Base-by-base conservation (phyloP, 2,888 invertebrate genomes). In the Linnaemya tessellans region DNA sequence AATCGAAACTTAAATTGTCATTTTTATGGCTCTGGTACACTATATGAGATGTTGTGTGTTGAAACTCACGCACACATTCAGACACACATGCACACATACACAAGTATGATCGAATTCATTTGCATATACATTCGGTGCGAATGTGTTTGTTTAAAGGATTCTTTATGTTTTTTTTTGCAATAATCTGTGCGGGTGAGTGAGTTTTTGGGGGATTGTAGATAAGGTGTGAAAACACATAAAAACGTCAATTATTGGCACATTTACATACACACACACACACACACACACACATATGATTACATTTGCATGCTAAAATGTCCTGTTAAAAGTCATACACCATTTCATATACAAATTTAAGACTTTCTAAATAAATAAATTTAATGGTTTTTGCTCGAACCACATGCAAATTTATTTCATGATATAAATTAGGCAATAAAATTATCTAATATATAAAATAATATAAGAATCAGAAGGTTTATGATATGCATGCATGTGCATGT, bases 1-100 rank as follows among this genome's bases (percentile, higher is more conserved):
- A 85, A 85, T 82, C 85, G 85, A 82, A 74, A 85, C 82, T 82
- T 82, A 85, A 85, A 85, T 85, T 85, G 79, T 81, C 75, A 71
- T 82, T 82, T 85, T 85, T 85, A 85, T 82, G 75, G 67, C 56
- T 20, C 43, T 67, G 56, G 49, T 80, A 30, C 30, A 30, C 2
- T 30, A 5, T 30, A 77, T 71, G 67, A 62, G 70, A 71, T 77
- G 58, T 71, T 78, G 65, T 73, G 64, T 49, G 65, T 46, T 43
- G 25, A 64, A 65, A 80, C 13, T 46, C 78, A 51, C 41, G 46
- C 64, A 75, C 54, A 0, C 5, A 46, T 4, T 41, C 38, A 49
- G 60, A 46, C 65, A 79, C n/a, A n/a, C n/a, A n/a, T n/a, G n/a
- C n/a, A n/a, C n/a, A n/a, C n/a, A n/a, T n/a, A n/a, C n/a, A n/a